phyloP scores from a whole-genome alignment of 1,140 invertebrate genomes.

The Chironomus striatipennis region DNA sequence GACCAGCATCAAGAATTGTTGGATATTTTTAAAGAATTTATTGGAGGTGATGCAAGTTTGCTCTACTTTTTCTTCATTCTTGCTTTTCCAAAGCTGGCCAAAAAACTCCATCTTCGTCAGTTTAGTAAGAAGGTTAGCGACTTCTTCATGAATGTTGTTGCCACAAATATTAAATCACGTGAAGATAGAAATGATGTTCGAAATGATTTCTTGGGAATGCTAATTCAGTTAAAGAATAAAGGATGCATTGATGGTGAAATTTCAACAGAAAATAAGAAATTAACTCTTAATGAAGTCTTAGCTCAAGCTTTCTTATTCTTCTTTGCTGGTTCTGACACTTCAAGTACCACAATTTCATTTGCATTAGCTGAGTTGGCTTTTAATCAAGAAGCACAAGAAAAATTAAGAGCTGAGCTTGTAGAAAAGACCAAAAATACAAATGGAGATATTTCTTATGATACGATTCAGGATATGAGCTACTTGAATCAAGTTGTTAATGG shows the following conservation, averaged over 20 bases:
- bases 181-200: conserved; percentile 41
- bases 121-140: conserved; percentile 36
- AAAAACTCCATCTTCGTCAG: conserved; percentile 28
- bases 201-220: conserved; percentile 48
- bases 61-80: not conserved
- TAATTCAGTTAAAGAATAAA: conserved; percentile 46
- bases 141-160: conserved; percentile 43
- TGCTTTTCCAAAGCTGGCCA: conserved; percentile 27
- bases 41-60: not conserved
- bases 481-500: conserved; percentile 37
- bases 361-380: conserved; percentile 29
- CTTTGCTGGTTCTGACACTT: conserved; percentile 39
- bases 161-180: conserved; percentile 42
- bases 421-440: conserved; percentile 28
- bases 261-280: conserved; percentile 20
- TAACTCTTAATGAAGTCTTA: conserved; percentile 32
- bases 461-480: conserved; percentile 35
- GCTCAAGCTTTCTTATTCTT: conserved; percentile 40
- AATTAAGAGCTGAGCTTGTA: conserved; percentile 43
- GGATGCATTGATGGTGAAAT: conserved; percentile 30
- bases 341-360: conserved; percentile 32
- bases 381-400: conserved; percentile 27
- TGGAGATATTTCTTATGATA: conserved; percentile 35
- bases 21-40: not conserved
- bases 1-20: conserved; percentile 40